These are phyloP conservation scores for Schizopygopsis malacanthus DNA, from an alignment of 2,797 vertebrate genomes.

Conservation along the genomic window DNA sequence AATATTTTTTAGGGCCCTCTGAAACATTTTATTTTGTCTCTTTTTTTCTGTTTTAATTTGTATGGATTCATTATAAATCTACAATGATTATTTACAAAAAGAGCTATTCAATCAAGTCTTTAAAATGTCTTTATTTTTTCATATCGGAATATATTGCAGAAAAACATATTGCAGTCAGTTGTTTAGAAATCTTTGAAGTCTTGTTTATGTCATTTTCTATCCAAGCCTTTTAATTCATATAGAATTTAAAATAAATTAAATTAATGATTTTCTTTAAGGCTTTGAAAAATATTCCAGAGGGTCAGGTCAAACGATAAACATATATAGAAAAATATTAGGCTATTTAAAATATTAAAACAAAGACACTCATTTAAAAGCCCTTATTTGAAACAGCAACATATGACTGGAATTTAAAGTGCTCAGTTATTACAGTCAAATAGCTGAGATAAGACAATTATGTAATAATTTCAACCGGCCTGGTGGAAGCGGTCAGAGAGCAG, in stretches of 20 bases:
- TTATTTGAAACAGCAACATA: not conserved
- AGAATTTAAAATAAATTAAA: not conserved
- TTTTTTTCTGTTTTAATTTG: too few relatives aligned
- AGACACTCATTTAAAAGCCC: not conserved
- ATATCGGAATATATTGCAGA: not conserved
- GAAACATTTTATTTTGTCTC: too few relatives aligned
- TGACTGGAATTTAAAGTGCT: not conserved
- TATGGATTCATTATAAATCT: not conserved
- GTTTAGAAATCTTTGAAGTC: not conserved
- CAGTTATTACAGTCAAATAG: not conserved
- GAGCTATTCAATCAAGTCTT: not conserved
- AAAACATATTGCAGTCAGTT: not conserved
- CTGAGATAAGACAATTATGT: not conserved
- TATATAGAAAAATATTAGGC: not conserved
- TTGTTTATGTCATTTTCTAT: not conserved
- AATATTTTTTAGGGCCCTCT: too few relatives aligned
- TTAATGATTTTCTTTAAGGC: not conserved
- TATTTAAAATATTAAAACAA: not conserved
- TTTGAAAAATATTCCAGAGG: not conserved
- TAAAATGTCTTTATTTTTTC: not conserved
- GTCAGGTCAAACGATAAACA: not conserved
- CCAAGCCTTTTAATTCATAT: not conserved
- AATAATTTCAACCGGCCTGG: not conserved
- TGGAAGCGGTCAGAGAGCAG: not conserved
- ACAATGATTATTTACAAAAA: not conserved